Evolutionary conservation across 2,113 vertebrate genomes (phyloP), one percentile per base, ranked within the genome.

Genomic region (Syrmaticus mikado): DNA sequence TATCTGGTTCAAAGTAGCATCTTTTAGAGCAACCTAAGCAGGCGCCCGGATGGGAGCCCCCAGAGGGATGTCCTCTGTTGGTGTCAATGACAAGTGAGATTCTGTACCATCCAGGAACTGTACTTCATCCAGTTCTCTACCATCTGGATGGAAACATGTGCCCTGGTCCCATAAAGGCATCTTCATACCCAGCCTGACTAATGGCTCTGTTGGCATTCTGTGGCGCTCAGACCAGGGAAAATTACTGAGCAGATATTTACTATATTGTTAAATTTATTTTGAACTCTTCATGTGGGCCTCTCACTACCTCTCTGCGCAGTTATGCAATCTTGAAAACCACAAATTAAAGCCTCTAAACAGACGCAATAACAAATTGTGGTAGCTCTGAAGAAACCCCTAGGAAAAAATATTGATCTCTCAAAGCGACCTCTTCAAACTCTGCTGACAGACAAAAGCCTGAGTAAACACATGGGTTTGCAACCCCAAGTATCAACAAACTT

Each of bases 371-470:
- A 93, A 97, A 95, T 91, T 93, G 70, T 92, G 90, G 92, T 84
- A 93, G 84, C 81, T 95, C 94, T 92, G 80, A 93, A 97, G 93
- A 97, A 95, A 96, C 80, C 73, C 93, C 74, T 82, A 90, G 91
- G 88, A 94, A 96, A 94, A 95, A 96, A 90, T 87, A 92, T 57
- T 86, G 88, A 94, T 94, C 70, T 93, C 94, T 94, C 89, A 80
- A 93, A 95, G 87, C 72, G 68, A 93, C 92, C 93, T 92, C 90
- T 94, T 93, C 85, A 85, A 94, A 95, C 93, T 96, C 20, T 94
- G 91, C 92, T 97, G 91, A 96, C 94, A 97, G 96, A 94, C 87
- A 95, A 97, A 97, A 95, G 94, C 95, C 92, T 96, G 77, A 96
- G 93, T 93, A 96, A 97, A 97, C 93, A 96, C 66, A 96, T 94